phyloP scores from a whole-genome alignment of 2,113 vertebrate genomes.

The Anolis sagrei region DNA sequence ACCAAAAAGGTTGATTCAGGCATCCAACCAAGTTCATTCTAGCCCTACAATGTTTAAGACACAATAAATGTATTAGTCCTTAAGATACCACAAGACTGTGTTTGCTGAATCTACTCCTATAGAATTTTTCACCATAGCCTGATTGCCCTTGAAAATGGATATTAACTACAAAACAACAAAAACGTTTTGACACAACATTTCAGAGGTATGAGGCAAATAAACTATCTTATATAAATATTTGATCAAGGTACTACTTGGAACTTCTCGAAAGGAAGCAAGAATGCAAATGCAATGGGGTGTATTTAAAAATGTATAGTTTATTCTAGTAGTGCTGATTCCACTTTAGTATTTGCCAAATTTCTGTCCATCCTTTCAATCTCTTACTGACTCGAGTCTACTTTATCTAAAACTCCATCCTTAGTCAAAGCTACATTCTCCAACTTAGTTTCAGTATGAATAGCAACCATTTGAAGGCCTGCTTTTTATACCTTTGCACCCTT shows the following conservation, averaged over 20 bases:
- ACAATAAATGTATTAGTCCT: not conserved
- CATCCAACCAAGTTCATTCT: not conserved
- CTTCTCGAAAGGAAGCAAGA: not conserved
- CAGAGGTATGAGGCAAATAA: not conserved
- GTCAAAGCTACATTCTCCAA: not conserved
- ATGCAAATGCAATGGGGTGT: not conserved
- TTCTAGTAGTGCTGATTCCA: not conserved
- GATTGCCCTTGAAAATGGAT: not conserved
- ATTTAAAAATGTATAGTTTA: not conserved
- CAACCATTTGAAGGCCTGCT: not conserved
- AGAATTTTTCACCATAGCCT: not conserved
- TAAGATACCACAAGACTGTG: not conserved
- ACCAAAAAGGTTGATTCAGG: not conserved
- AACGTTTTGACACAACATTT: not conserved
- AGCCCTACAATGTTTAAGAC: not conserved
- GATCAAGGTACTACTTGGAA: not conserved
- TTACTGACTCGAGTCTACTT: not conserved
- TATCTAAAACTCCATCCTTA: not conserved
- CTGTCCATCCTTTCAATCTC: not conserved
- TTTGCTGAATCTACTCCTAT: not conserved
- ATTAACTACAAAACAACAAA: conserved; percentile 3
- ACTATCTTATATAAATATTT: not conserved
- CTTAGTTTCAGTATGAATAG: not conserved
- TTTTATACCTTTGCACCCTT: not conserved
- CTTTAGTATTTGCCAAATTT: not conserved